Evolutionary conservation across 2,113 vertebrate species (phyloP), one percentile per base, ranked within the genome.

Genomic region (Pseudopodoces humilis): DNA sequence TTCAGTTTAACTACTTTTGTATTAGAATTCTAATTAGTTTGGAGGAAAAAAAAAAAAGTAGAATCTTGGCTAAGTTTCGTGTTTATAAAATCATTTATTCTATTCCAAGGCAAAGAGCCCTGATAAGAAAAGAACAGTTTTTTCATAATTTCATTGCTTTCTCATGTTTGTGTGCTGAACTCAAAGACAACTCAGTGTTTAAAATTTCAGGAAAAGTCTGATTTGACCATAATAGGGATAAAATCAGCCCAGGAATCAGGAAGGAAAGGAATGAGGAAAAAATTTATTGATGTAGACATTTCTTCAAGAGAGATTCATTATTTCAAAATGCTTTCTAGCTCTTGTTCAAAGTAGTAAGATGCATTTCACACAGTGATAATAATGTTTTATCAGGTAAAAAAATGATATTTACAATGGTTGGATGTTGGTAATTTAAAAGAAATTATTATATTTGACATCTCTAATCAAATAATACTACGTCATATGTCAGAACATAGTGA

Each of bases 401-500:
- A 0, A 0, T 67, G 22, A 12, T 49, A n/a, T 80, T 91, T 68
- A 30, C 23, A 71, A 18, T 60, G 22, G 13, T 15, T 67, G 23
- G 7, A 3, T 60, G 15, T 52, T 79, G 35, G 18, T 39, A 83
- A 46, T 50, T 44, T 31, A 37, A 46, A 60, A 82, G 9, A 41
- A 56, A 24, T 21, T 10, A 43, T 60, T 64, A 7, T 23, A 65
- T 82, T 79, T 78, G 43, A 37, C 33, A 15, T 63, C 10, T 90
- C 19, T 58, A 62, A 74, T 50, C 31, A 83, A 68, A 72, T 43
- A 37, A 23, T 80, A 5, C 22, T n/a, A 8, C 6, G 62, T 23
- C 0, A 0, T 28, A 17, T 68, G 13, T 50, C 35, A 68, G 68
- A 64, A 52, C 0, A 0, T 35, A 43, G 33, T 60, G 35, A 52